Evolutionary conservation across 2,888 invertebrate species (phyloP).

Genomic region (Steinernema carpocapsae): DNA sequence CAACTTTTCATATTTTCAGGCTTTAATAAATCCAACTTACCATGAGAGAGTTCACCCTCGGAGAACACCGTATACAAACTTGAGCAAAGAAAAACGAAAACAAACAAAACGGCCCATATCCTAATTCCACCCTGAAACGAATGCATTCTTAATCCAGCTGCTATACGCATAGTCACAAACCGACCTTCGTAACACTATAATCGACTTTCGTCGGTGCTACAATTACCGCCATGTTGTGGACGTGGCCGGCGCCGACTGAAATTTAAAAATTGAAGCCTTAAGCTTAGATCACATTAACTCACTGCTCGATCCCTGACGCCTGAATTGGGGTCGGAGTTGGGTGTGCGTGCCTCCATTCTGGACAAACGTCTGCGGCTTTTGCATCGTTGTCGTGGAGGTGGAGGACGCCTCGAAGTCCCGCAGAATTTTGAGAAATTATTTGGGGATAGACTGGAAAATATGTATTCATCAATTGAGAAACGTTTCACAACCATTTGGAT

Average conservation of each 20-base stretch:
- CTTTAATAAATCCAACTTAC: slow-evolving; percentile 42
- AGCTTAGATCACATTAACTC: slow-evolving; percentile 36
- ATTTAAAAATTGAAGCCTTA: slow-evolving; percentile 2
- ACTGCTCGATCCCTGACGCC: slow-evolving; percentile 57
- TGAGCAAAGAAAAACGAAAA: slow-evolving; percentile 64
- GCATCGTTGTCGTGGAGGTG: neutral
- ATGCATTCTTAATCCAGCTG: neutral
- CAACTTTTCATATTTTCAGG: too few species aligned
- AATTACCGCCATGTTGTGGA: slow-evolving; percentile 65
- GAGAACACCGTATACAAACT: slow-evolving; percentile 65
- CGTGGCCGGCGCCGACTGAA: slow-evolving; percentile 54
- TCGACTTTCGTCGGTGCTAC: slow-evolving; percentile 61
- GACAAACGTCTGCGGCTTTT: slow-evolving; percentile 16
- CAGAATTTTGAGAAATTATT: too few species aligned
- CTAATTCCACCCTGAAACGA: slow-evolving; percentile 61
- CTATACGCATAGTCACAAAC: neutral
- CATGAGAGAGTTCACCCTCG: slow-evolving; percentile 52
- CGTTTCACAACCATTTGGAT: too few species aligned
- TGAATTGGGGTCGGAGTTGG: slow-evolving; percentile 44
- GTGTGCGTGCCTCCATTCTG: slow-evolving; percentile 37
- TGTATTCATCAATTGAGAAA: too few species aligned
- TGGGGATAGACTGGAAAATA: too few species aligned
- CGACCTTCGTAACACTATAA: slow-evolving; percentile 63
- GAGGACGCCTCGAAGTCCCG: neutral
- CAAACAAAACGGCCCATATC: slow-evolving; percentile 65